Conservation (phyloP, 2,113 vertebrate species). For the Callocephalon fimbriatum region DNA sequence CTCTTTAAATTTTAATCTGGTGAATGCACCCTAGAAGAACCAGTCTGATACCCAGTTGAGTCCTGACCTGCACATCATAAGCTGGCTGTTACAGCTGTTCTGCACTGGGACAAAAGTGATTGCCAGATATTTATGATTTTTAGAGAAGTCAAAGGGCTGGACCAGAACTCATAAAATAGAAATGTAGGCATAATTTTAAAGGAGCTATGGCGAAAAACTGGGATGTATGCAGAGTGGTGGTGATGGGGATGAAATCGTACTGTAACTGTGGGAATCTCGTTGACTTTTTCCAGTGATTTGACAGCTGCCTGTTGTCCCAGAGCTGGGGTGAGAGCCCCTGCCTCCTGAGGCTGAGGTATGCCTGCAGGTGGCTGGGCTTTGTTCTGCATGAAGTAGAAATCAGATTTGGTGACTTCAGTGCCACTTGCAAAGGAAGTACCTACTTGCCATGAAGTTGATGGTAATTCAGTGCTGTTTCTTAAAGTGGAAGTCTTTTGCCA, state of each 20-base stretch:
- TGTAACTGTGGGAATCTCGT: not conserved
- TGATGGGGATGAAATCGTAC: not conserved
- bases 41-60: not conserved
- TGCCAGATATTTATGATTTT: not conserved
- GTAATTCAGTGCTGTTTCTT: not conserved
- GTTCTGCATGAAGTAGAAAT: not conserved
- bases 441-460: not conserved
- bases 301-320: not conserved
- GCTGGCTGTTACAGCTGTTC: not conserved
- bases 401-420: not conserved
- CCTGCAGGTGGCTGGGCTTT: not conserved
- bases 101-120: not conserved
- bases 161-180: not conserved
- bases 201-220: not conserved
- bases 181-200: not conserved
- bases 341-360: not conserved
- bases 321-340: not conserved
- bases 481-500: not conserved
- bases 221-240: not conserved
- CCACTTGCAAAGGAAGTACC: not conserved
- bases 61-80: not conserved
- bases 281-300: not conserved
- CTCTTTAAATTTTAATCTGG: not conserved
- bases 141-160: not conserved
- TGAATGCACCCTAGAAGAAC: not conserved